Conservation (phyloP, 2,113 vertebrate species). For the Cnemophilus loriae region DNA sequence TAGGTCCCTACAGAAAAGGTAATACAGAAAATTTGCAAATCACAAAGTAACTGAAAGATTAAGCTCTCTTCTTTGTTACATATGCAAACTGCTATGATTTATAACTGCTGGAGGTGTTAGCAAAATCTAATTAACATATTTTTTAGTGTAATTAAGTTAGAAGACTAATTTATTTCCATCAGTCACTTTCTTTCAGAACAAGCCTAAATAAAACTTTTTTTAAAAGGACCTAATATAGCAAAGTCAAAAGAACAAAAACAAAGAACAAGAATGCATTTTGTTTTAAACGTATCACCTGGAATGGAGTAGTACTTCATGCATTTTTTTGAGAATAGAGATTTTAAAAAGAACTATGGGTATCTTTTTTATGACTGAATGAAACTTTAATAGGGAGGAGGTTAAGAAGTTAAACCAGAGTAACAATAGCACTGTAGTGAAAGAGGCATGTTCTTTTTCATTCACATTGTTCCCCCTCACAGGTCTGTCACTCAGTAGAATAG, state of each 20-base stretch:
- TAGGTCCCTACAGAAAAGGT: not conserved
- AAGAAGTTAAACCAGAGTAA: slow-evolving; percentile 74
- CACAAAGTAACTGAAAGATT: not conserved
- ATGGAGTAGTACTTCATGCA: not conserved
- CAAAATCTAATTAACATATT: not conserved
- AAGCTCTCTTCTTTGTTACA: not conserved
- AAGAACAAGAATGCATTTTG: not conserved
- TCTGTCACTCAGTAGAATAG: slow-evolving; percentile 72
- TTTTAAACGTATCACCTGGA: not conserved
- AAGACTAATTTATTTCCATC: not conserved
- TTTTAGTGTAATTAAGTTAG: not conserved
- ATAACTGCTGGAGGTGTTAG: not conserved
- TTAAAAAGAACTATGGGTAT: slow-evolving; percentile 15
- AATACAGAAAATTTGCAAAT: not conserved
- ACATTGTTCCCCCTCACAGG: slow-evolving; percentile 43
- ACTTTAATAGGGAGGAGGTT: slow-evolving; percentile 62
- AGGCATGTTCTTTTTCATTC: slow-evolving; percentile 66
- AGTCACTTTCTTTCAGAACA: not conserved
- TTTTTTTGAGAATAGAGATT: not conserved
- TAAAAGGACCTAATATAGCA: not conserved
- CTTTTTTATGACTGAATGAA: slow-evolving; percentile 19
- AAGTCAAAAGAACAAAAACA: not conserved
- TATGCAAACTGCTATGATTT: not conserved
- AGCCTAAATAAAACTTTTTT: not conserved
- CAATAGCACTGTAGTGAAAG: slow-evolving; percentile 62